A percentile compares a stretch with the other conserved stretches of the same genome.
Conservation (phyloP, 2,113 vertebrate species). For the Engraulis encrasicolus region DNA sequence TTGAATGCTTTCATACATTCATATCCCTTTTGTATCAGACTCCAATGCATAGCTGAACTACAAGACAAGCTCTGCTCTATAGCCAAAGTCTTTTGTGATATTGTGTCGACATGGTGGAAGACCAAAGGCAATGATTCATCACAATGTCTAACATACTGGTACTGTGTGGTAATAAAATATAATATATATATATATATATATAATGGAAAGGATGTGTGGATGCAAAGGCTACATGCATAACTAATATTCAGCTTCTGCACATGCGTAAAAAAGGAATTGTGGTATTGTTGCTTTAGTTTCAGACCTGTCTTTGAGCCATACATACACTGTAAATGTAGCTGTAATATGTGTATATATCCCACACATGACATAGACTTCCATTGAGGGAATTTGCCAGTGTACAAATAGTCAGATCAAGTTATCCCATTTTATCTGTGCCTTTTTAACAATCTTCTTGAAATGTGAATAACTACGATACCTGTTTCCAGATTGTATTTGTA, state of each 20-base stretch:
- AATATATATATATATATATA: too few relatives aligned
- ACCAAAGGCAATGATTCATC: too few relatives aligned
- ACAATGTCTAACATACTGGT: too few relatives aligned
- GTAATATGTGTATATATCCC: not conserved
- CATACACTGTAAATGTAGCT: not conserved
- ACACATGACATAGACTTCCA: not conserved
- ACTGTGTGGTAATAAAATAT: too few relatives aligned
- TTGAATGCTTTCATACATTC: not conserved
- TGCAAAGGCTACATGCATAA: too few relatives aligned
- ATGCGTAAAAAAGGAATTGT: not conserved
- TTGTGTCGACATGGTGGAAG: not conserved
- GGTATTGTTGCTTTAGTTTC: not conserved
- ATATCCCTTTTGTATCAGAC: not conserved
- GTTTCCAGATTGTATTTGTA: not conserved
- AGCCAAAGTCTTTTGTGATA: not conserved
- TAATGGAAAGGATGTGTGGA: too few relatives aligned
- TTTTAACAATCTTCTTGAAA: not conserved
- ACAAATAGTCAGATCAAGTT: not conserved
- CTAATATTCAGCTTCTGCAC: too few relatives aligned
- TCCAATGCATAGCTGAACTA: not conserved
- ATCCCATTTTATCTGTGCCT: not conserved
- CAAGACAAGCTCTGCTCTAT: not conserved
- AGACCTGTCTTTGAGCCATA: not conserved
- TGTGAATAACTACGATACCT: not conserved
- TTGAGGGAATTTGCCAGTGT: not conserved